Evolutionary conservation across 2,797 vertebrate species (phyloP).

Genomic region (Amphiprion clarkii): DNA sequence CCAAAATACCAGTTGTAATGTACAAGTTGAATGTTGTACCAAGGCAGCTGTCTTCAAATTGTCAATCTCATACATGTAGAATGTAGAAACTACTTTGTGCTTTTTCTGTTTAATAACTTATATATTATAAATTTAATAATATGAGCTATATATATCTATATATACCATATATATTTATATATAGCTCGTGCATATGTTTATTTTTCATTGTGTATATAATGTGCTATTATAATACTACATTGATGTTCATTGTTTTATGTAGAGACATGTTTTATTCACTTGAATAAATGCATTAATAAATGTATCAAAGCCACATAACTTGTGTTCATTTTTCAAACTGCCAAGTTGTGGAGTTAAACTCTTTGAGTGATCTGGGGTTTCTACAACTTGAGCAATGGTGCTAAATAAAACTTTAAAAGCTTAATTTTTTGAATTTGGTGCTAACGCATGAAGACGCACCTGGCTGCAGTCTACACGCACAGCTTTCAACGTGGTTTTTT

Average conservation of each 20-base stretch:
- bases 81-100: conserved; percentile 55
- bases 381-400: conserved; percentile 7
- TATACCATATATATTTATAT: background rate
- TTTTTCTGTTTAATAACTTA: conserved; percentile 49
- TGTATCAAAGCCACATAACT: background rate
- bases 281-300: conserved; percentile 64
- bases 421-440: background rate
- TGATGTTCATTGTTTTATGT: conserved; percentile 71
- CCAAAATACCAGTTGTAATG: conserved; percentile 68
- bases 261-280: conserved; percentile 77
- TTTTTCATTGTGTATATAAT: conserved; percentile 74
- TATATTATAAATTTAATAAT: conserved; percentile 5
- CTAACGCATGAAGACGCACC: background rate
- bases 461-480: too few relatives aligned
- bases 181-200: conserved; percentile 34
- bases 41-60: conserved; percentile 77
- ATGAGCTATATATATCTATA: conserved; percentile 12
- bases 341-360: conserved; percentile 16
- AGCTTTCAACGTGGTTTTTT: too few relatives aligned
- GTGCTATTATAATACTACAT: conserved; percentile 53
- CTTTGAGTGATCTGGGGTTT: conserved; percentile 11
- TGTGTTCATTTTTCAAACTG: conserved; percentile 14
- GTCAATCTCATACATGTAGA: conserved; percentile 50
- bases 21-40: conserved; percentile 69
- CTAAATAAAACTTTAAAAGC: conserved; percentile 8